These are phyloP conservation scores for Pelecanus crispus DNA, from an alignment of 2,113 vertebrate genomes.

Conservation along the genomic window DNA sequence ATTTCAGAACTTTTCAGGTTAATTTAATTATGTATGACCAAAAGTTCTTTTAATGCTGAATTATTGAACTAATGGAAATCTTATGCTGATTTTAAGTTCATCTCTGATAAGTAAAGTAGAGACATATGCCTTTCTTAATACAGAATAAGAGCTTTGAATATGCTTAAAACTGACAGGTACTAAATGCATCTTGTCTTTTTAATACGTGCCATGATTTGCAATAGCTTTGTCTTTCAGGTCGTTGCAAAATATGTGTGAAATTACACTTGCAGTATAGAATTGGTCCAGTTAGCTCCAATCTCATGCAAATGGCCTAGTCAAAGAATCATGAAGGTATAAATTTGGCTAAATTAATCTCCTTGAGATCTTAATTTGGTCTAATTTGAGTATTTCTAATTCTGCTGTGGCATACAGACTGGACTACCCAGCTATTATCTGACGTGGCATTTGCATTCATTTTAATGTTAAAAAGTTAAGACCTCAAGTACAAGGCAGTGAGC, in stretches of 20 bases:
- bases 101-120: neutral
- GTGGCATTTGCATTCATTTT: neutral
- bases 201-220: neutral
- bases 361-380: neutral
- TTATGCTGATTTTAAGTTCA: neutral
- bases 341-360: neutral
- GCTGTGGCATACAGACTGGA: neutral
- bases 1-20: neutral
- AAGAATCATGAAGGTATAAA: neutral
- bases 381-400: neutral
- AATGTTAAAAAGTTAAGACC: neutral
- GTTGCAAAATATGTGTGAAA: neutral
- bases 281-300: neutral
- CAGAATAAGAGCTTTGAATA: neutral
- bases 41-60: neutral
- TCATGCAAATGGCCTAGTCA: neutral
- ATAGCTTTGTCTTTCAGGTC: neutral
- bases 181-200: neutral
- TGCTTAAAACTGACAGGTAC: neutral
- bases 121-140: neutral
- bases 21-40: neutral
- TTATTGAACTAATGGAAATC: neutral
- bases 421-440: neutral
- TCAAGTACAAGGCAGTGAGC: neutral
- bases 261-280: neutral